Conservation (phyloP, 2,888 invertebrate genomes). For the Iselma pallidipennis region DNA sequence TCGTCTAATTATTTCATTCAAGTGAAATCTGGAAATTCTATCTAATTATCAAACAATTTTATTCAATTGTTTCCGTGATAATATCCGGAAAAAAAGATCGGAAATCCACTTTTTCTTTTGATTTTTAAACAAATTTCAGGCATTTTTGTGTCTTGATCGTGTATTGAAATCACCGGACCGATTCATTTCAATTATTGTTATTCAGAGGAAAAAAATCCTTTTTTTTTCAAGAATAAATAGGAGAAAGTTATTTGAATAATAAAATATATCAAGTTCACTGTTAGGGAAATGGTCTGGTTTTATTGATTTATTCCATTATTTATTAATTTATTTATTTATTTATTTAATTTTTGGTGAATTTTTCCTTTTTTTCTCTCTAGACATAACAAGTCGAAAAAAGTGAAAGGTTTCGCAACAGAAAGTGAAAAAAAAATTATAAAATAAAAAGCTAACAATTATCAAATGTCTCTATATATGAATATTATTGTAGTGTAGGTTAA, state of each 20-base stretch:
- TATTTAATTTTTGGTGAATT: background rate
- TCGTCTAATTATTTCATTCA: background rate
- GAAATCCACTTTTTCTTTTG: no score
- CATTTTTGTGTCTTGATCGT: background rate
- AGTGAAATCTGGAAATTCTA: background rate
- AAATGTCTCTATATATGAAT: no score
- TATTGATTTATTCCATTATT: no score
- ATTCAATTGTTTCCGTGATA: background rate
- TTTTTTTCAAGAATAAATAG: no score
- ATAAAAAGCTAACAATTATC: no score
- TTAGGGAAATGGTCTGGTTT: background rate
- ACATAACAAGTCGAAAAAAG: no score
- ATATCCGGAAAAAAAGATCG: background rate
- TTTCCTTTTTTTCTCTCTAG: no score
- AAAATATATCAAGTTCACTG: background rate
- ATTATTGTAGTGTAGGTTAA: no score
- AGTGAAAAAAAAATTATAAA: no score
- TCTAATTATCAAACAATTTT: background rate
- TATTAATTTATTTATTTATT: background rate
- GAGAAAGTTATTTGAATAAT: background rate
- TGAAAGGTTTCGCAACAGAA: background rate
- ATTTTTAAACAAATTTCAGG: background rate
- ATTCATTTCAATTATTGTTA: background rate
- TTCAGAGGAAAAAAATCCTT: background rate
- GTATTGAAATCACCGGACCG: background rate